phyloP scores from a whole-genome alignment of 2,888 invertebrate genomes.

The Pherbina coryleti region DNA sequence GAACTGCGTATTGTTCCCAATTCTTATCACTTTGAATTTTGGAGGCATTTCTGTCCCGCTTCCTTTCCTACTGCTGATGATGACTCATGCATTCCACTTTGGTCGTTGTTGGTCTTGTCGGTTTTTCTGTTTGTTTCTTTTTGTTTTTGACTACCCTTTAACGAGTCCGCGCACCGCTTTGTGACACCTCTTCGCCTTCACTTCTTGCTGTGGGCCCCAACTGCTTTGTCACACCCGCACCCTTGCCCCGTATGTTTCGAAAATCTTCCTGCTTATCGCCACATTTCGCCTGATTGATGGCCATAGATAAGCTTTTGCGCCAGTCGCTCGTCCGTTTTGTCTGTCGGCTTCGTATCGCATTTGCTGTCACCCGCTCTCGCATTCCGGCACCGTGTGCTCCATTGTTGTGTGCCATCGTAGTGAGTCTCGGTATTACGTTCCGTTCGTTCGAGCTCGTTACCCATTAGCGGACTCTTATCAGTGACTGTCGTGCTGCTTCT shows the following conservation, averaged over 20 bases:
- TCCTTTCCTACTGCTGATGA: no score
- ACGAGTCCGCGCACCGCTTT: neutral
- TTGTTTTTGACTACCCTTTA: no score
- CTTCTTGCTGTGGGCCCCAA: neutral
- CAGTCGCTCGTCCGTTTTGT: slow-evolving; percentile 50
- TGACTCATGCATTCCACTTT: no score
- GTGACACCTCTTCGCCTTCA: neutral
- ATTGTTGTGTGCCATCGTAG: slow-evolving; percentile 39
- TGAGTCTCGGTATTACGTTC: slow-evolving; percentile 61
- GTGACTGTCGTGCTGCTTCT: slow-evolving; percentile 59
- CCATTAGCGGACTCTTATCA: slow-evolving; percentile 67
- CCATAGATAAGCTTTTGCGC: slow-evolving; percentile 67
- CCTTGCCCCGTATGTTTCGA: slow-evolving; percentile 59
- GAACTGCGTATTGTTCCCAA: no score
- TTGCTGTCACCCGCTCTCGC: slow-evolving; percentile 25
- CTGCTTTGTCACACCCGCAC: neutral
- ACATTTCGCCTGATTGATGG: slow-evolving; percentile 69
- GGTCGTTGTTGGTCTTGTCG: no score
- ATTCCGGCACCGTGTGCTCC: slow-evolving; percentile 1
- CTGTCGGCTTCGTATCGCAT: neutral
- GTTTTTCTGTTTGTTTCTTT: no score
- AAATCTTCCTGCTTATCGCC: slow-evolving; percentile 70
- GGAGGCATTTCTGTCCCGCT: no score
- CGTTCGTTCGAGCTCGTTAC: slow-evolving; percentile 58
- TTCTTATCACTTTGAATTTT: no score